Conservation (phyloP, 2,888 invertebrate species). For the Luffia ferchaultella region DNA sequence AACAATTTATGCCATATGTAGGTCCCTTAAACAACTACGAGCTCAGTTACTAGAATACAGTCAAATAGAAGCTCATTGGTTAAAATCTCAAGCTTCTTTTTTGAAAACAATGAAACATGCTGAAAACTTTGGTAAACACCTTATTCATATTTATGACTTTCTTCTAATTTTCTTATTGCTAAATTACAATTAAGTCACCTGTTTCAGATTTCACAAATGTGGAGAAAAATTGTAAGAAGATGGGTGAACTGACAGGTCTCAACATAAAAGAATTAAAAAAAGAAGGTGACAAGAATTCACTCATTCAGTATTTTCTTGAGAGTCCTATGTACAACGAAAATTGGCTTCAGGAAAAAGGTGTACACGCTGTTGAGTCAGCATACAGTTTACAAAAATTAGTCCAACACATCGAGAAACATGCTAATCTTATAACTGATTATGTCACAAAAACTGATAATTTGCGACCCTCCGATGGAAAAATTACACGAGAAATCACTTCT, state of each 20-base stretch:
- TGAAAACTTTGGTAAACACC: slow-evolving; percentile 33
- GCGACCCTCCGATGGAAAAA: slow-evolving; percentile 18
- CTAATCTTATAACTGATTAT: slow-evolving; percentile 16
- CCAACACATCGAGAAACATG: slow-evolving; percentile 31
- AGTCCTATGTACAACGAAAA: slow-evolving; percentile 31
- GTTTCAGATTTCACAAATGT: slow-evolving; percentile 35
- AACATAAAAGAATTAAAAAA: slow-evolving; percentile 35
- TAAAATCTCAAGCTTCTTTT: slow-evolving; percentile 39
- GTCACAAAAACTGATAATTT: slow-evolving; percentile 19
- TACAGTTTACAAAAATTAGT: slow-evolving; percentile 34
- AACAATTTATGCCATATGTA: slow-evolving; percentile 15
- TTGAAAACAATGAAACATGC: slow-evolving; percentile 39
- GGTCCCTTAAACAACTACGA: neutral
- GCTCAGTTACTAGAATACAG: neutral
- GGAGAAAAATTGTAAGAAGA: slow-evolving; percentile 31
- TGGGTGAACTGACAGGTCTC: slow-evolving; percentile 38
- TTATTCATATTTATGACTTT: neutral
- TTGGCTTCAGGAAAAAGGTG: slow-evolving; percentile 30
- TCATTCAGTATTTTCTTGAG: slow-evolving; percentile 40
- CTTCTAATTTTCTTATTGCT: neutral
- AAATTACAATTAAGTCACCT: neutral
- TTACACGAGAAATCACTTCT: slow-evolving; percentile 30
- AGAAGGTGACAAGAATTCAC: slow-evolving; percentile 32
- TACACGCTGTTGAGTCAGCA: slow-evolving; percentile 30
- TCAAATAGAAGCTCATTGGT: slow-evolving; percentile 28